Evolutionary conservation across 2,888 invertebrate species (phyloP).

Genomic region (Luffia ferchaultella): DNA sequence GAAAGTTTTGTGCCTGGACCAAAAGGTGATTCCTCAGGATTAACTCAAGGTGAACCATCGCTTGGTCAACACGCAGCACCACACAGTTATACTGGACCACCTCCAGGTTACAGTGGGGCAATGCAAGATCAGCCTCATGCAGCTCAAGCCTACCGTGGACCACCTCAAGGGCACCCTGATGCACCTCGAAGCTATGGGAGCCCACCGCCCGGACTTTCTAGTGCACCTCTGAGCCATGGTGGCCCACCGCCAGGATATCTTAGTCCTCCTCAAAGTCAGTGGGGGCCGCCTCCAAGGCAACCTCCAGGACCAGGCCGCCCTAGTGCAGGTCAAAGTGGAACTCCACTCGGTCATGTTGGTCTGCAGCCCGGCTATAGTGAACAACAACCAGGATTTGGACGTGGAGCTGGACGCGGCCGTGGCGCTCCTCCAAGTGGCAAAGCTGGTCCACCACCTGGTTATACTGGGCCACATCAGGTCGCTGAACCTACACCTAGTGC

Average conservation of each 20-base stretch:
- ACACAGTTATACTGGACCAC: slow-evolving; percentile 3
- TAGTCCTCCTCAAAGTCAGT: neutral
- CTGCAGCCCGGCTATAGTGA: too few relatives aligned
- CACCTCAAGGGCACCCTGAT: slow-evolving; percentile 2
- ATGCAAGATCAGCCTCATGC: neutral
- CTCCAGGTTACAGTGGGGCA: slow-evolving; percentile 1
- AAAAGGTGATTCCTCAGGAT: too few relatives aligned
- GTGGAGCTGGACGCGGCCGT: too few relatives aligned
- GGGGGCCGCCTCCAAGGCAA: slow-evolving; percentile 3
- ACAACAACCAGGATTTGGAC: too few relatives aligned
- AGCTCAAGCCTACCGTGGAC: slow-evolving; percentile 5
- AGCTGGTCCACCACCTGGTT: neutral
- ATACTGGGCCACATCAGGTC: neutral
- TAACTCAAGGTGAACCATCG: neutral
- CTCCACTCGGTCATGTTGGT: neutral
- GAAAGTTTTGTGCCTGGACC: neutral
- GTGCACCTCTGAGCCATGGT: neutral
- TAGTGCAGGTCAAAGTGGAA: slow-evolving; percentile 3
- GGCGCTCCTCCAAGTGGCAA: too few relatives aligned
- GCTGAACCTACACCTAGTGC: too few relatives aligned
- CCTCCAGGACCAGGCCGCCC: neutral
- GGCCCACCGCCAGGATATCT: neutral
- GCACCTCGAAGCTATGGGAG: slow-evolving; percentile 2
- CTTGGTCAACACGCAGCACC: slow-evolving; percentile 3
- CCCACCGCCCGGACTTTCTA: neutral